These are phyloP conservation scores for Lycopodina hypogea DNA, from an alignment of 37 sponge, comb jelly and placozoan species.

Conservation along the genomic window DNA sequence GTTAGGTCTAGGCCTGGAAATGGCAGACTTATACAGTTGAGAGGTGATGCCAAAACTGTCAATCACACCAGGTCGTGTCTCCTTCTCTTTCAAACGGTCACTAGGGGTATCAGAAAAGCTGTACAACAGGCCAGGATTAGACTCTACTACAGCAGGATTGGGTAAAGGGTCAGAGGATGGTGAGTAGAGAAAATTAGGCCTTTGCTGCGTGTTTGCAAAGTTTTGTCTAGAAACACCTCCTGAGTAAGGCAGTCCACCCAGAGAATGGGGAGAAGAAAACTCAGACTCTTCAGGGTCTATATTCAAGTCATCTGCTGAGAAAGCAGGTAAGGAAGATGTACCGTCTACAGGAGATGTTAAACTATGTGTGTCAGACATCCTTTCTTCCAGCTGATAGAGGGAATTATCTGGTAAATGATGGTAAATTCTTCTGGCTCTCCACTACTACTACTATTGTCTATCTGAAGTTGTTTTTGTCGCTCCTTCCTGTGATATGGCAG, in stretches of 20 bases:
- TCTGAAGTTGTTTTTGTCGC: too few relatives aligned
- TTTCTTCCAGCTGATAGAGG: not conserved
- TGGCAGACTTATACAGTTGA: not conserved
- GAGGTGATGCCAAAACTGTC: constrained; percentile 17
- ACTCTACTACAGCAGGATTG: not conserved
- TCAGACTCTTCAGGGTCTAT: not conserved
- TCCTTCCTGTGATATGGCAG: too few relatives aligned
- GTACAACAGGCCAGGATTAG: constrained; percentile 8
- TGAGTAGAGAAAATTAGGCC: not conserved
- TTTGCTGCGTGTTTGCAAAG: not conserved
- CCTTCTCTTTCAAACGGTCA: not conserved
- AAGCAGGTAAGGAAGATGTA: constrained; percentile 10
- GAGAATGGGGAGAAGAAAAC: not conserved
- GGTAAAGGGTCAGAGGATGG: not conserved
- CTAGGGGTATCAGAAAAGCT: constrained; percentile 7
- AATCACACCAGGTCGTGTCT: not conserved
- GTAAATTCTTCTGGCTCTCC: too few relatives aligned
- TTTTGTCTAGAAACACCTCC: too few relatives aligned
- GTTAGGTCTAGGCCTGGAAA: not conserved
- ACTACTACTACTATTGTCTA: too few relatives aligned
- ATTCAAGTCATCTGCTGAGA: constrained; percentile 20
- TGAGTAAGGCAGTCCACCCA: constrained; percentile 1
- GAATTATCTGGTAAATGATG: too few relatives aligned
- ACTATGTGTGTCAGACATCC: constrained; percentile 19
- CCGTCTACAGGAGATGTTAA: not conserved